Percentiles rank a stretch among this genome's conserved stretches.
Conservation (phyloP, 2,113 vertebrate species). For the Etheostoma cragini region DNA sequence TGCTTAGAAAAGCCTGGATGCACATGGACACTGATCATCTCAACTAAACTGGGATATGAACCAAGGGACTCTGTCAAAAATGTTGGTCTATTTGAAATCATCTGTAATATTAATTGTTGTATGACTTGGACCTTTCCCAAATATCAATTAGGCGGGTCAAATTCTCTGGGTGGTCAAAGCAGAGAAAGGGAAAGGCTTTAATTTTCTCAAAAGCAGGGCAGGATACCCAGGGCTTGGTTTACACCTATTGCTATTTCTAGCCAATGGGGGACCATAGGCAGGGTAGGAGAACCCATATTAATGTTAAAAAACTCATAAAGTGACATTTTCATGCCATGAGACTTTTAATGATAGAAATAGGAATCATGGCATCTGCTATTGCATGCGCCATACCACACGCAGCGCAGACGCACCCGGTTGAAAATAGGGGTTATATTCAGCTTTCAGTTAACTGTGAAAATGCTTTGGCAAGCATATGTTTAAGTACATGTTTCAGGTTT, state of each 20-base stretch:
- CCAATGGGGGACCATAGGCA: no score
- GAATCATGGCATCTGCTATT: background rate
- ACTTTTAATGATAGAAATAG: background rate
- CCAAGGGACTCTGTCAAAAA: constrained; percentile 31
- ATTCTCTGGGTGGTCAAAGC: no score
- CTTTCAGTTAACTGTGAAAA: constrained; percentile 25
- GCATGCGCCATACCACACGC: no score
- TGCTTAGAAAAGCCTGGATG: constrained; percentile 61
- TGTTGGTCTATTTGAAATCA: constrained; percentile 46
- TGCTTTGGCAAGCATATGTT: constrained; percentile 39
- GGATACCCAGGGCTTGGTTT: no score
- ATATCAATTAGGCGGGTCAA: no score
- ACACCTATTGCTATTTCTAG: no score
- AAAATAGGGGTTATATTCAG: background rate
- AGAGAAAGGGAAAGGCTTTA: no score
- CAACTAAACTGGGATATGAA: constrained; percentile 38
- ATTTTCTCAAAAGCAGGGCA: no score
- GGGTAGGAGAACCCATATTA: no score
- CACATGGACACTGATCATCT: constrained; percentile 60
- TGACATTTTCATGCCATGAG: no score
- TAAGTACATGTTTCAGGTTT: constrained; percentile 31
- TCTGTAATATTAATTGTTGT: constrained; percentile 47
- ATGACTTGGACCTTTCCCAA: constrained; percentile 37
- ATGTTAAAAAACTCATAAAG: no score
- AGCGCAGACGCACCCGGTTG: no score